Conservation (phyloP, 2,797 vertebrate genomes). For the Loriculus beryllinus region DNA sequence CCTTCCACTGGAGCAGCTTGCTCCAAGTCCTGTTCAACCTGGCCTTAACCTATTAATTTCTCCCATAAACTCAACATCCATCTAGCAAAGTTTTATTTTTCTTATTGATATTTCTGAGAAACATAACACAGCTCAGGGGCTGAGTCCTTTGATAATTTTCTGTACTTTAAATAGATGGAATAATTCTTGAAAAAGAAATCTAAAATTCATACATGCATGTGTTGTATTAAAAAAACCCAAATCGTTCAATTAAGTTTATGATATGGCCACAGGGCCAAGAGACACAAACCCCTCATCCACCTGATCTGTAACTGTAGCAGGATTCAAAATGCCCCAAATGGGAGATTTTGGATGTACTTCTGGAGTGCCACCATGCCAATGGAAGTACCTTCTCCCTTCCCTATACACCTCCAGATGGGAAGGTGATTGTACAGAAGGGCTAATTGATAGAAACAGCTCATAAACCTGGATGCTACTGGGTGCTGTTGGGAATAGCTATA, state of each 20-base stretch:
- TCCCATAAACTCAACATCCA: not conserved
- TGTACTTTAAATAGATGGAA: not conserved
- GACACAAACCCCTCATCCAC: not conserved
- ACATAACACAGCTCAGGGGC: accelerated
- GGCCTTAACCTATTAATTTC: not conserved
- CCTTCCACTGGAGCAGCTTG: not conserved
- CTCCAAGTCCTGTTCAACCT: not conserved
- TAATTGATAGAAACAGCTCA: not conserved
- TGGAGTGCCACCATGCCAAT: not conserved
- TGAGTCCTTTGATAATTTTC: not conserved
- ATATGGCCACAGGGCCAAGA: accelerated
- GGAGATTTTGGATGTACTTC: not conserved
- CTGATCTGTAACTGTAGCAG: not conserved
- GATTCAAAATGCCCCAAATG: not conserved
- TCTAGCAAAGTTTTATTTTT: not conserved
- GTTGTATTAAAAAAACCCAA: too few relatives aligned
- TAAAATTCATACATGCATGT: not conserved
- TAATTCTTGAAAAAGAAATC: not conserved
- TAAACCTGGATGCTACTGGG: not conserved
- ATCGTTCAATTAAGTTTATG: accelerated
- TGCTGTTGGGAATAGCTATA: not conserved
- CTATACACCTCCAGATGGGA: not conserved
- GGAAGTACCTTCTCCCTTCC: not conserved
- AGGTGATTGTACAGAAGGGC: not conserved
- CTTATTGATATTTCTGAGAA: not conserved